A percentile compares a stretch with the other conserved stretches of the same genome.
Evolutionary conservation across 1,140 invertebrate species (phyloP).

Genomic region (Dendroctonus valens): DNA sequence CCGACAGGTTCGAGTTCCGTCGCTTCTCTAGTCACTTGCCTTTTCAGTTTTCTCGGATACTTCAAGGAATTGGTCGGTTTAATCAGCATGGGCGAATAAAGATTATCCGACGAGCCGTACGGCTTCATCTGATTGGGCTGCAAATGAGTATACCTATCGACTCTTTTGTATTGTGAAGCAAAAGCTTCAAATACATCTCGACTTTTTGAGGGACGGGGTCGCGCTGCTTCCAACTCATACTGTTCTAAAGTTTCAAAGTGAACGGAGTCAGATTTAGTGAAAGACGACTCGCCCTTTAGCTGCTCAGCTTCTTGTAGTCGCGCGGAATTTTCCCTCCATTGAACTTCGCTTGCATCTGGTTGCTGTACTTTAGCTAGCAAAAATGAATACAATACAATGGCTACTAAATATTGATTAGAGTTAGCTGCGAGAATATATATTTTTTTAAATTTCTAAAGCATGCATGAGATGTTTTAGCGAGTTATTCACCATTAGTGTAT

Average conservation of each 20-base stretch:
- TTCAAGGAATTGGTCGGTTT: slow-evolving; percentile 16
- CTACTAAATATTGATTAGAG: no score
- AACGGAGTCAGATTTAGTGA: background rate
- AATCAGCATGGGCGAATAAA: slow-evolving; percentile 21
- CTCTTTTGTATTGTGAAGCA: background rate
- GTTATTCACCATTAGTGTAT: background rate
- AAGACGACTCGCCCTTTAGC: background rate
- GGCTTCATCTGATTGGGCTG: slow-evolving; percentile 32
- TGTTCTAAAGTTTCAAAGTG: slow-evolving; percentile 24
- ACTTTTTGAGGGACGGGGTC: slow-evolving; percentile 17
- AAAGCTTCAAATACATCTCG: slow-evolving; percentile 16
- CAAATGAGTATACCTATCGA: slow-evolving; percentile 8
- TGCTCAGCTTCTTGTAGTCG: background rate
- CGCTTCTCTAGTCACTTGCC: background rate
- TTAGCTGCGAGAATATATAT: no score
- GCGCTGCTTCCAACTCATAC: slow-evolving; percentile 31
- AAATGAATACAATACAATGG: background rate
- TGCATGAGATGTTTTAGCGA: no score
- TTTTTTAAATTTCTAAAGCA: no score
- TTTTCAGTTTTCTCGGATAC: slow-evolving; percentile 20
- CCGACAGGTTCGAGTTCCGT: background rate
- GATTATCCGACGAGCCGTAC: slow-evolving; percentile 28
- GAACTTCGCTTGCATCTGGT: slow-evolving; percentile 6
- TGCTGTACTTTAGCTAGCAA: slow-evolving; percentile 5
- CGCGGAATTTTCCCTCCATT: slow-evolving; percentile 12